Percentiles rank a stretch among this genome's conserved stretches.
Conservation (phyloP, 1,140 invertebrate genomes). For the Metaphire vulgaris region DNA sequence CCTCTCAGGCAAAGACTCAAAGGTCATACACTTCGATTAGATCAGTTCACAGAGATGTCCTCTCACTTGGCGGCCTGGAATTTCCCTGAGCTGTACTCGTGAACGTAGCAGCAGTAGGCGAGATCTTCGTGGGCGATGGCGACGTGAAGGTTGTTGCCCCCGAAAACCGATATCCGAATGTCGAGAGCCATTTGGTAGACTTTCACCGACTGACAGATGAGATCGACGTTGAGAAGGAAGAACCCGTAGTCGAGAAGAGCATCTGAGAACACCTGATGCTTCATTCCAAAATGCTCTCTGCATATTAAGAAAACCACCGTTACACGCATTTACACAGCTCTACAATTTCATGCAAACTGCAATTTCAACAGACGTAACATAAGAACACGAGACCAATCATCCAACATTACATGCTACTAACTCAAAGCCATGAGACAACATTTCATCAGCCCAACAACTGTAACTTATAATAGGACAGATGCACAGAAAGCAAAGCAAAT, state of each 20-base stretch:
- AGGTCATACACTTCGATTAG: too few species aligned
- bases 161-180: constrained; percentile 70
- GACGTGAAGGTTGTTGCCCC: constrained; percentile 73
- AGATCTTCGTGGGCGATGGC: constrained; percentile 81
- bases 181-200: constrained; percentile 66
- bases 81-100: constrained; percentile 79
- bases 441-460: neutral
- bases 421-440: neutral
- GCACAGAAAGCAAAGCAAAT: too few species aligned
- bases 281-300: constrained; percentile 61
- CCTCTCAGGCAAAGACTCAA: too few species aligned
- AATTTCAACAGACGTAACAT: too few species aligned
- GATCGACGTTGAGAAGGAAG: constrained; percentile 82
- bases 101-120: constrained; percentile 82
- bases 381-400: too few species aligned
- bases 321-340: too few species aligned
- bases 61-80: constrained; percentile 69
- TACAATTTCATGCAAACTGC: constrained; percentile 9
- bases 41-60: too few species aligned
- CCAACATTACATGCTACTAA: constrained; percentile 5
- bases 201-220: constrained; percentile 68
- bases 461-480: constrained; percentile 12
- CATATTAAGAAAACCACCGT: constrained; percentile 4
- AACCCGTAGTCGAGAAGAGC: constrained; percentile 79
- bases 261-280: constrained; percentile 74